These are phyloP conservation scores for Taenaris catops DNA, from an alignment of 2,888 invertebrate species.

Conservation along the genomic window DNA sequence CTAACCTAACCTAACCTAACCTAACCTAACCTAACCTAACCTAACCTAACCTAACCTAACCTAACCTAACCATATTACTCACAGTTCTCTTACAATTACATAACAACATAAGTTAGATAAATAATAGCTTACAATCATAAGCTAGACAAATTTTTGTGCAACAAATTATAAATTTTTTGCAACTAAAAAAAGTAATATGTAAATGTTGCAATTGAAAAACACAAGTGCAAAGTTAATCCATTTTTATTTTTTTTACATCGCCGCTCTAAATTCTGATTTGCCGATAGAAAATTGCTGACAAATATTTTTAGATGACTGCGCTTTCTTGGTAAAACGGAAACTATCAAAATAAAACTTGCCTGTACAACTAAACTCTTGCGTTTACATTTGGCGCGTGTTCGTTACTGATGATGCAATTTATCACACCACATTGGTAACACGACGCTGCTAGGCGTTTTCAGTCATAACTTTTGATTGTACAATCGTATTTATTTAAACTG, in stretches of 20 bases:
- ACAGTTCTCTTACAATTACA: too few species aligned
- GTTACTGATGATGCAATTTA: constrained; percentile 40
- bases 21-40: too few species aligned
- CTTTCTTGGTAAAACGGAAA: constrained; percentile 54
- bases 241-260: not conserved
- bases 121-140: not conserved
- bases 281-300: constrained; percentile 15
- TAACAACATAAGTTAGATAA: not conserved
- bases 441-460: constrained; percentile 30
- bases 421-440: constrained; percentile 39
- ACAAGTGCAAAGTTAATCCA: not conserved
- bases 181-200: too few species aligned
- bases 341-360: constrained; percentile 39
- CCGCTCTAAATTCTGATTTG: constrained; percentile 1
- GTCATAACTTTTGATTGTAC: constrained; percentile 1
- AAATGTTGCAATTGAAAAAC: too few species aligned
- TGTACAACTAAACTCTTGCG: constrained; percentile 19
- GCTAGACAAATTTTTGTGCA: not conserved
- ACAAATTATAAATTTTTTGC: too few species aligned
- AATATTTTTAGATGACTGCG: constrained; percentile 33
- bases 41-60: too few species aligned
- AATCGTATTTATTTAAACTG: constrained; percentile 7
- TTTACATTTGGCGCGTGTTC: constrained; percentile 32
- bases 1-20: too few species aligned
- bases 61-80: too few species aligned